A percentile compares a stretch with the other conserved stretches of the same genome.
These are phyloP conservation scores for Nasonia giraulti DNA, from an alignment of 1,140 invertebrate genomes.

Conservation along the genomic window DNA sequence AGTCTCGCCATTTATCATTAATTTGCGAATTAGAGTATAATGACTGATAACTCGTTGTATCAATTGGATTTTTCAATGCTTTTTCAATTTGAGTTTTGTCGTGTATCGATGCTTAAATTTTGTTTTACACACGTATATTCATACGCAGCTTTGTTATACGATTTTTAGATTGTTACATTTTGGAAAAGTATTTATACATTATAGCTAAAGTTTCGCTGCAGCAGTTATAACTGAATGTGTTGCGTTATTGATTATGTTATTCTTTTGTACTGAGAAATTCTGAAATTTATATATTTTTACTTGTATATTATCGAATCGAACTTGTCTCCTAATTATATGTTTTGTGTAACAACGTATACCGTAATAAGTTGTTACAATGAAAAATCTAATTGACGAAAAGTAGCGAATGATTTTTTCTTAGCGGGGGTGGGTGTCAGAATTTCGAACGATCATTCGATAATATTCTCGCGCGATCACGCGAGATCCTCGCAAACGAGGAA, in stretches of 20 bases:
- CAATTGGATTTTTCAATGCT: constrained; percentile 41
- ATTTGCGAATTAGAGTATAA: no score
- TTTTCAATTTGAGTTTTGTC: neutral
- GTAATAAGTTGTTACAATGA: neutral
- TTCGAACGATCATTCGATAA: constrained; percentile 25
- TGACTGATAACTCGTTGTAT: neutral
- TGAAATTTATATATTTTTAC: no score
- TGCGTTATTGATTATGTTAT: neutral
- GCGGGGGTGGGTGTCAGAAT: constrained; percentile 10
- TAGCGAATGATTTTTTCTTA: neutral
- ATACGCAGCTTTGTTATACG: constrained; percentile 13
- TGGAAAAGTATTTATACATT: neutral
- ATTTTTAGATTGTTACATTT: neutral
- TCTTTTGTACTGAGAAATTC: no score
- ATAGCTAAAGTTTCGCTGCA: neutral
- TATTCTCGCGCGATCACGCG: no score
- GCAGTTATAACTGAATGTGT: constrained; percentile 1
- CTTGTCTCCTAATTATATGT: neutral
- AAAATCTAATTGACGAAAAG: constrained; percentile 40
- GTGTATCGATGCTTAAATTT: no score
- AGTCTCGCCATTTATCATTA: no score
- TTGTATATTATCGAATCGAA: no score
- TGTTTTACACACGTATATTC: neutral
- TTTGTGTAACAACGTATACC: no score
- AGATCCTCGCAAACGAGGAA: no score